A percentile compares a stretch with the other conserved stretches of the same genome.
phyloP scores from a whole-genome alignment of 2,888 invertebrate genomes.

The Ophion ventricosus region DNA sequence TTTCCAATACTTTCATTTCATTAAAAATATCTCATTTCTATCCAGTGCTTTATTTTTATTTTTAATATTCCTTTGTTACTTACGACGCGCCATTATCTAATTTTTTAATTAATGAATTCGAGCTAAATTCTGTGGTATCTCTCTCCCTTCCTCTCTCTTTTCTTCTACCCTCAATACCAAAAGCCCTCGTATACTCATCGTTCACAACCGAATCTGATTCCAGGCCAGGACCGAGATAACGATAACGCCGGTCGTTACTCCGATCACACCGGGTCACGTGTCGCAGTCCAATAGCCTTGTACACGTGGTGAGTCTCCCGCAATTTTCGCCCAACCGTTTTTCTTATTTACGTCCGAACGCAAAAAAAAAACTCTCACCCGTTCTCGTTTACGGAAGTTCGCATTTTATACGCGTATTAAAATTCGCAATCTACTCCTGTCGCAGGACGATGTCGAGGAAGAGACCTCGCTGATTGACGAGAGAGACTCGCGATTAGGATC shows the following conservation, averaged over 20 bases:
- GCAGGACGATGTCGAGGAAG: conserved; percentile 85
- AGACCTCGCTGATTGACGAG: conserved; percentile 83
- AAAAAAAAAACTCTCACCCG: too few relatives aligned
- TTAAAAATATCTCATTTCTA: too few relatives aligned
- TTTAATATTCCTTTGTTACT: too few relatives aligned
- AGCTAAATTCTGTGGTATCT: too few relatives aligned
- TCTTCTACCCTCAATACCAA: too few relatives aligned
- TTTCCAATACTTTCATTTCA: too few relatives aligned
- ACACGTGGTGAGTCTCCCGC: conserved; percentile 77
- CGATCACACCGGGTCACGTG: conserved; percentile 70
- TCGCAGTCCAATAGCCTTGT: conserved; percentile 79
- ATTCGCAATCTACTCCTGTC: neutral
- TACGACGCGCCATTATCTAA: too few relatives aligned
- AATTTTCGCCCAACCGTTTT: neutral
- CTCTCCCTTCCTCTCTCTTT: neutral
- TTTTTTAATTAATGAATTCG: too few relatives aligned
- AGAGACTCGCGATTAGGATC: conserved; percentile 81
- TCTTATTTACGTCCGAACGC: neutral
- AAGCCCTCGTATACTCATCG: neutral
- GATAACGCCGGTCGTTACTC: conserved; percentile 85
- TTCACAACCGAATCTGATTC: conserved; percentile 70
- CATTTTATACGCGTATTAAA: too few relatives aligned
- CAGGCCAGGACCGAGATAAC: conserved; percentile 87
- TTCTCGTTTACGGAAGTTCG: too few relatives aligned
- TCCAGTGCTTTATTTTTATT: too few relatives aligned